Evolutionary conservation across 1,140 invertebrate species (phyloP).

Genomic region (Drosophila cardini): DNA sequence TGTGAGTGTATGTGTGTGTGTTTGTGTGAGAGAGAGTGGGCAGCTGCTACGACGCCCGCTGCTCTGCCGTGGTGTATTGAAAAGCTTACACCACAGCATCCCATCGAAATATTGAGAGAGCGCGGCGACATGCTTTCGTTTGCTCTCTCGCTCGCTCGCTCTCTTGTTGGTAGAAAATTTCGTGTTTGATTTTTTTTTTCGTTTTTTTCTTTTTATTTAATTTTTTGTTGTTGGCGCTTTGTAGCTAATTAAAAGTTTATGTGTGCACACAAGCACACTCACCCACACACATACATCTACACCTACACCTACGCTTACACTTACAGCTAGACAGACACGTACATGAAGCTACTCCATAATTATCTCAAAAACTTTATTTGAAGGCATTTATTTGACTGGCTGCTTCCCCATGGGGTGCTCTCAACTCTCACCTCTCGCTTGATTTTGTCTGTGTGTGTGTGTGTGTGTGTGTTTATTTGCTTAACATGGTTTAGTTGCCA

Average conservation of each 20-base stretch:
- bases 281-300: slow-evolving; percentile 7
- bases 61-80: slow-evolving; percentile 45
- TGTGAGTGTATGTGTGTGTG: slow-evolving; percentile 14
- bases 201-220: not conserved
- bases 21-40: slow-evolving; percentile 12
- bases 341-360: slow-evolving; percentile 59
- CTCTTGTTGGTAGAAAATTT: slow-evolving; percentile 24
- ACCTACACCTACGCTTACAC: slow-evolving; percentile 27
- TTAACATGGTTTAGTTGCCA: slow-evolving; percentile 77
- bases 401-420: slow-evolving; percentile 44
- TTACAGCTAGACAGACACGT: slow-evolving; percentile 12
- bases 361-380: slow-evolving; percentile 79
- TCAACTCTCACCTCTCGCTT: slow-evolving; percentile 15
- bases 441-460: slow-evolving; percentile 7
- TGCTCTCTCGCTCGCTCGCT: slow-evolving; percentile 21
- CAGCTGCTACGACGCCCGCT: slow-evolving; percentile 5
- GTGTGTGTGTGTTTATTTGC: slow-evolving; percentile 65
- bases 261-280: slow-evolving; percentile 48
- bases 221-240: slow-evolving; percentile 75
- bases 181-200: slow-evolving; percentile 33
- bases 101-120: not conserved
- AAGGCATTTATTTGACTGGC: slow-evolving; percentile 77
- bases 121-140: slow-evolving; percentile 2
- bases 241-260: slow-evolving; percentile 81
- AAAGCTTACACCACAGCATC: slow-evolving; percentile 46